phyloP scores from a whole-genome alignment of 1,140 invertebrate genomes.

The Micrasema longulum region DNA sequence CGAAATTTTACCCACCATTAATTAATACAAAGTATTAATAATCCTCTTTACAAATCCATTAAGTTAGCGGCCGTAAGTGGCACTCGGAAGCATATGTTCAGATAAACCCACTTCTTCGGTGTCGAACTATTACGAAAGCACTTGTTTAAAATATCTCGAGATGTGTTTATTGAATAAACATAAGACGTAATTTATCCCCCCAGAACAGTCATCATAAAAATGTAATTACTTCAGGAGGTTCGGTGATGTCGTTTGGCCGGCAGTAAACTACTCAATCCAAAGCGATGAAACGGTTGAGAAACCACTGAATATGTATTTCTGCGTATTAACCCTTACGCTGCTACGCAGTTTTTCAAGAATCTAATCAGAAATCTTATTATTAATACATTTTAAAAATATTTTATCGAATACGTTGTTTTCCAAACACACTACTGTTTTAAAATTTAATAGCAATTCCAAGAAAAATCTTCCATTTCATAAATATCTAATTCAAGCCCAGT shows the following conservation, averaged over 20 bases:
- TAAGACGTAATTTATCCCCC: slow-evolving; percentile 23
- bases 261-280: slow-evolving; percentile 16
- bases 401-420: too few relatives aligned
- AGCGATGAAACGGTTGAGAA: slow-evolving; percentile 1
- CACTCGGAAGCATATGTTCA: slow-evolving; percentile 1
- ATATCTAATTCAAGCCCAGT: too few relatives aligned
- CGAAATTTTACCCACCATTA: too few relatives aligned
- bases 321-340: too few relatives aligned
- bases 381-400: too few relatives aligned
- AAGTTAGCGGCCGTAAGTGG: not conserved
- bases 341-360: too few relatives aligned
- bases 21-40: too few relatives aligned
- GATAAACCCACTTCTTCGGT: slow-evolving; percentile 5
- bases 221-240: slow-evolving; percentile 13
- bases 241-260: slow-evolving; percentile 6
- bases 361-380: too few relatives aligned
- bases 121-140: not conserved
- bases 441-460: too few relatives aligned
- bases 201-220: slow-evolving; percentile 17
- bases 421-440: too few relatives aligned
- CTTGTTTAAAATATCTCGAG: slow-evolving; percentile 22
- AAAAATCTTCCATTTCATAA: too few relatives aligned
- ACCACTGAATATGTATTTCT: not conserved
- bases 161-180: slow-evolving; percentile 21
- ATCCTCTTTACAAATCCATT: slow-evolving; percentile 1